A percentile compares a stretch with the other conserved stretches of the same genome.
Conservation (phyloP, 1,140 invertebrate species). For the Tribolium madens region DNA sequence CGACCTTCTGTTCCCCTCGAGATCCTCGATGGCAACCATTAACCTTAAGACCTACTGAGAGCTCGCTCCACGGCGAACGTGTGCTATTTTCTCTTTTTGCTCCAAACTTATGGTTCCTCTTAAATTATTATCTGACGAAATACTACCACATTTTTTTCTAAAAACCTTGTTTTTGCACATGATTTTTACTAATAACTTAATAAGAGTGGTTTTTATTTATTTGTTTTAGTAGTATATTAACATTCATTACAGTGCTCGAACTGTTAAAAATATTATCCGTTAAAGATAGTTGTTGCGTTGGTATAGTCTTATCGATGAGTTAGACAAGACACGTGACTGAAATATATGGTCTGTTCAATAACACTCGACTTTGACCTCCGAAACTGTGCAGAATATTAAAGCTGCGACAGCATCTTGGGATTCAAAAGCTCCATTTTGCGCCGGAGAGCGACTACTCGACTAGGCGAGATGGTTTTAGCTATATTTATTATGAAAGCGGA, state of each 20-base stretch:
- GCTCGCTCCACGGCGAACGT: background rate
- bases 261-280: slow-evolving; percentile 6
- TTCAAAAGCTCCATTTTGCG: slow-evolving; percentile 10
- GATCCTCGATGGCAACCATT: background rate
- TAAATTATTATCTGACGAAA: background rate
- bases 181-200: too few relatives aligned
- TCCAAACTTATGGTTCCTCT: background rate
- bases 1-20: background rate
- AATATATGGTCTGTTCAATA: slow-evolving; percentile 43
- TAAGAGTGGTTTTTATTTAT: too few relatives aligned
- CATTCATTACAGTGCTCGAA: background rate
- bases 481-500: too few relatives aligned
- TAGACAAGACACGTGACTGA: slow-evolving; percentile 35
- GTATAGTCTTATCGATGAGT: slow-evolving; percentile 36
- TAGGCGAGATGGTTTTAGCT: too few relatives aligned
- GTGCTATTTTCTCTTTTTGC: background rate
- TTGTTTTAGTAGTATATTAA: background rate
- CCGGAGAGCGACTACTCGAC: too few relatives aligned
- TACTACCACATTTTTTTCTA: too few relatives aligned
- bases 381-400: slow-evolving; percentile 39
- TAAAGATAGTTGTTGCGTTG: slow-evolving; percentile 21
- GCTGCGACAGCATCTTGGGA: slow-evolving; percentile 36
- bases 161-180: too few relatives aligned
- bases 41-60: background rate
- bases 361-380: slow-evolving; percentile 40